Conservation (phyloP, 1,140 invertebrate species). For the Formica selysi region DNA sequence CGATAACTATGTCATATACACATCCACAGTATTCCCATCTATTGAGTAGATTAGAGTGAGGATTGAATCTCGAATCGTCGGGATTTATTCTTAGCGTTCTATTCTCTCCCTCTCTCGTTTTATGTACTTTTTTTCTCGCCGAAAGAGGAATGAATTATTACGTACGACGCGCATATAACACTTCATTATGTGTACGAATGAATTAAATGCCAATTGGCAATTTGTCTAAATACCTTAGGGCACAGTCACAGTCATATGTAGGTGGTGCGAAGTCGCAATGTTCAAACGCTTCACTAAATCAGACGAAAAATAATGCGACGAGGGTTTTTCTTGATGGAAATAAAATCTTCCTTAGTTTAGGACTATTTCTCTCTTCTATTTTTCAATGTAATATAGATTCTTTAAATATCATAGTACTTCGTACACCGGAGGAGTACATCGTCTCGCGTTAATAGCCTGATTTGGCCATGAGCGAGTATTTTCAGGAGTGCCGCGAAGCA, state of each 20-base stretch:
- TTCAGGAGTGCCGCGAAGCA: slow-evolving; percentile 39
- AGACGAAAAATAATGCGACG: background rate
- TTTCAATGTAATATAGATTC: background rate
- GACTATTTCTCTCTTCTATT: background rate
- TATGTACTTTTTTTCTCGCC: background rate
- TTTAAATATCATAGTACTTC: background rate
- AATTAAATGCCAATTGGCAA: slow-evolving; percentile 62
- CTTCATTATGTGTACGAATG: slow-evolving; percentile 15
- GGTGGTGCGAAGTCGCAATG: background rate
- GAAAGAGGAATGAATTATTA: slow-evolving; percentile 42
- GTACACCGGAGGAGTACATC: background rate
- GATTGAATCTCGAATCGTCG: background rate
- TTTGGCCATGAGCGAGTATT: slow-evolving; percentile 56
- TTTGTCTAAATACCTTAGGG: slow-evolving; percentile 50
- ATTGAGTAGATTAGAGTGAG: background rate
- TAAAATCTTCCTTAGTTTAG: too few relatives aligned
- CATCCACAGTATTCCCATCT: background rate
- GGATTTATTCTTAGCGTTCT: slow-evolving; percentile 33
- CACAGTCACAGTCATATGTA: slow-evolving; percentile 31
- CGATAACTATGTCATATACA: background rate
- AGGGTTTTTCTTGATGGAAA: too few relatives aligned
- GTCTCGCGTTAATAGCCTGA: slow-evolving; percentile 54
- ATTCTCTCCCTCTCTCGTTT: background rate
- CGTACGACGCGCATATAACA: background rate
- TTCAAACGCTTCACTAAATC: background rate